Evolutionary conservation across 2,888 invertebrate genomes (phyloP).

Genomic region (Malachius bipustulatus): DNA sequence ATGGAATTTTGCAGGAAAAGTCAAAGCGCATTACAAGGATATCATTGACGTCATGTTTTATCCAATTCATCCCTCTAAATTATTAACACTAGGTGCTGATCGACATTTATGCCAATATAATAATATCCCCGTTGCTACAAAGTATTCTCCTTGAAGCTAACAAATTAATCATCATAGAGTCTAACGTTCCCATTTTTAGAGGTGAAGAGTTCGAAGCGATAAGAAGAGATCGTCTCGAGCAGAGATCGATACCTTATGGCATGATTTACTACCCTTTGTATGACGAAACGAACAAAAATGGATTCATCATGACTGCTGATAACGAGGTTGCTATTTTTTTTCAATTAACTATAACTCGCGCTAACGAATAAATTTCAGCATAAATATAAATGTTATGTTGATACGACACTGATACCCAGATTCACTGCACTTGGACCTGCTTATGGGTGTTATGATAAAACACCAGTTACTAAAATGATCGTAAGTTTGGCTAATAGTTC

Average conservation of each 20-base stretch:
- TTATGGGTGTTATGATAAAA: constrained; percentile 40
- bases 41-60: constrained; percentile 47
- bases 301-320: constrained; percentile 45
- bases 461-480: constrained; percentile 43
- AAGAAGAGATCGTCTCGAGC: constrained; percentile 50
- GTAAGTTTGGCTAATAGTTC: too few relatives aligned
- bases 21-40: constrained; percentile 47
- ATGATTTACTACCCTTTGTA: constrained; percentile 39
- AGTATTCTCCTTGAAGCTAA: too few relatives aligned
- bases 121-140: too few relatives aligned
- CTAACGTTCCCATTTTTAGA: too few relatives aligned
- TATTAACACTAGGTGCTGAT: constrained; percentile 50
- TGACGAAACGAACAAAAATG: constrained; percentile 26
- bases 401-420: constrained; percentile 50
- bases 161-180: too few relatives aligned
- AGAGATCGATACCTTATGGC: constrained; percentile 46
- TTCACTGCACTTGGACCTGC: constrained; percentile 57
- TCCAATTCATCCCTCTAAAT: constrained; percentile 34
- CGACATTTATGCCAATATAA: constrained; percentile 45
- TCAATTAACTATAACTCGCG: constrained; percentile 5
- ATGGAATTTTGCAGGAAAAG: constrained; percentile 49
- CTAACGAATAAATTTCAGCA: constrained; percentile 36
- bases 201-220: constrained; percentile 35
- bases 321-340: constrained; percentile 40
- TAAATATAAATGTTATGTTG: constrained; percentile 58